Percentiles rank a stretch among this genome's conserved stretches.
These are phyloP conservation scores for Actinopyga echinites DNA, from an alignment of 53 echinoderm and acorn worm genomes.

Conservation along the genomic window DNA sequence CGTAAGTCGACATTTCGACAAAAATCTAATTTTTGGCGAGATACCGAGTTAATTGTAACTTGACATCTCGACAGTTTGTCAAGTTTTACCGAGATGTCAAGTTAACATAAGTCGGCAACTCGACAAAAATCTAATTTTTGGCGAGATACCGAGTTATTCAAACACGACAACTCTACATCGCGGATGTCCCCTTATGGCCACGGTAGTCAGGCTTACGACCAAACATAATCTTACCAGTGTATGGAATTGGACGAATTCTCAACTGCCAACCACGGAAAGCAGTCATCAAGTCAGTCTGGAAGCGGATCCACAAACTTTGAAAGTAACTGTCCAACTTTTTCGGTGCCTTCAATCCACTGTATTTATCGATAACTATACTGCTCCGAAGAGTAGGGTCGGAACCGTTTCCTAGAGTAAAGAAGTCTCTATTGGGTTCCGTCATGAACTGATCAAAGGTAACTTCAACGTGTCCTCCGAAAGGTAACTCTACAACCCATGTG, in stretches of 20 bases:
- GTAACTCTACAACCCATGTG: constrained; percentile 65
- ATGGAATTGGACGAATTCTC: constrained; percentile 61
- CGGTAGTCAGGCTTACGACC: no score
- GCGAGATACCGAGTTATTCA: no score
- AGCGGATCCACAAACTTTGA: constrained; percentile 73
- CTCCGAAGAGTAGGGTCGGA: constrained; percentile 60
- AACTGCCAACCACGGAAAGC: constrained; percentile 63
- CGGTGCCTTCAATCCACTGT: constrained; percentile 62
- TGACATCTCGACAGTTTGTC: no score
- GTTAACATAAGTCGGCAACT: no score
- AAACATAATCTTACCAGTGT: constrained; percentile 42
- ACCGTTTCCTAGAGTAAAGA: constrained; percentile 76
- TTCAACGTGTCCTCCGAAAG: constrained; percentile 64
- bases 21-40: no score
- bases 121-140: no score
- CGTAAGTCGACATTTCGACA: no score
- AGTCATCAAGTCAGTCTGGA: constrained; percentile 66
- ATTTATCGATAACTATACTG: constrained; percentile 35
- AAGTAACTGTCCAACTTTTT: constrained; percentile 47
- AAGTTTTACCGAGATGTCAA: no score
- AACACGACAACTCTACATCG: no score
- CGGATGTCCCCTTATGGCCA: no score
- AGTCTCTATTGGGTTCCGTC: constrained; percentile 76
- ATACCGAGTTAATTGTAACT: no score
- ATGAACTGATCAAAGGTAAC: constrained; percentile 68